A percentile compares a stretch with the other conserved stretches of the same genome.
Conservation (phyloP, 2,113 vertebrate genomes). For the Syngnathus floridae region DNA sequence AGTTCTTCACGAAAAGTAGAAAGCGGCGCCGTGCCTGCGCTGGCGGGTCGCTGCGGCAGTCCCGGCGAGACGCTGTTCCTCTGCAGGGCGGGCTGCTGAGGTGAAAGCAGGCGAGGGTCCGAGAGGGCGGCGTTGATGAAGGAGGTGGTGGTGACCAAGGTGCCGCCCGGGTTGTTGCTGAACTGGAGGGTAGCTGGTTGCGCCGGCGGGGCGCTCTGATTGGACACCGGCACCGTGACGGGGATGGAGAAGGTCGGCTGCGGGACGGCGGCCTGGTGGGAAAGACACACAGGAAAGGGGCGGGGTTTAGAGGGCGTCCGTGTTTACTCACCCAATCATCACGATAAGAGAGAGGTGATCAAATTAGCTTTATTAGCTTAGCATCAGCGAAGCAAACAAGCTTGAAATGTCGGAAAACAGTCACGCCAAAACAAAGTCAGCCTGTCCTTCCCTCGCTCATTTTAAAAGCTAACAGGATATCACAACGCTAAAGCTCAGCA, state of each 20-base stretch:
- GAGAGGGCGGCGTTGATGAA: conserved; percentile 86
- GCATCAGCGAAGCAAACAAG: conserved; percentile 37
- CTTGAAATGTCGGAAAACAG: conserved; percentile 16
- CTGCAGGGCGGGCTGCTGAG: conserved; percentile 84
- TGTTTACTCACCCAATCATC: neutral
- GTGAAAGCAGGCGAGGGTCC: conserved; percentile 89
- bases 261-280: conserved; percentile 81
- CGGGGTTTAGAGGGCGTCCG: conserved; percentile 21
- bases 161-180: conserved; percentile 81
- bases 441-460: neutral
- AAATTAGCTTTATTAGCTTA: conserved; percentile 13
- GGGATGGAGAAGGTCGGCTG: conserved; percentile 95
- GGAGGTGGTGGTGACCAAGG: conserved; percentile 84
- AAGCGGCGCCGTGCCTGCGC: conserved; percentile 75
- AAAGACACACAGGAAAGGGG: conserved; percentile 18
- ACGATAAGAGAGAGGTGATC: conserved; percentile 24
- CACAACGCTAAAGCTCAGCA: too few species aligned
- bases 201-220: conserved; percentile 73
- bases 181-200: conserved; percentile 73
- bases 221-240: conserved; percentile 91
- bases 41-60: conserved; percentile 89
- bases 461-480: neutral
- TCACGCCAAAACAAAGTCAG: conserved; percentile 6
- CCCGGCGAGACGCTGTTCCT: conserved; percentile 89
- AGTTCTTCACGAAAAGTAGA: neutral